phyloP scores from a whole-genome alignment of 2,888 invertebrate genomes.

The Caenorhabditis imperialis region DNA sequence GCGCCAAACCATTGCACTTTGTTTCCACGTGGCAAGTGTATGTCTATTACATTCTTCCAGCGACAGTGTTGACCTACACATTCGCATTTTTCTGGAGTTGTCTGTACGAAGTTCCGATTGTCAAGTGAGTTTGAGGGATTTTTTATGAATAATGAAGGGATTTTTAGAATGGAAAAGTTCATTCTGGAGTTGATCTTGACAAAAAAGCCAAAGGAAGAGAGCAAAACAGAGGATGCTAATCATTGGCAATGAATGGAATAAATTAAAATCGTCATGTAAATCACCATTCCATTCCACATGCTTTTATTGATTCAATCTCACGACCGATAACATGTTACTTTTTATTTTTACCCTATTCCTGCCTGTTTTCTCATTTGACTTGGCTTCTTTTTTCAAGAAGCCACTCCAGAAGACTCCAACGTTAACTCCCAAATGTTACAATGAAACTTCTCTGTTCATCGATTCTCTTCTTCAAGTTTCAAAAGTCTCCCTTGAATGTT shows the following conservation, averaged over 20 bases:
- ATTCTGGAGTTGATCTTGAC: too few relatives aligned
- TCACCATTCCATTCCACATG: too few relatives aligned
- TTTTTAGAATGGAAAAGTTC: too few relatives aligned
- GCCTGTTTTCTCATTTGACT: too few relatives aligned
- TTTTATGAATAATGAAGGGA: too few relatives aligned
- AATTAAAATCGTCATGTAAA: too few relatives aligned
- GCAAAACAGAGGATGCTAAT: too few relatives aligned
- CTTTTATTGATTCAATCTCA: too few relatives aligned
- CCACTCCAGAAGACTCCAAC: slow-evolving; percentile 11
- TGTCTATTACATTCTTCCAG: slow-evolving; percentile 10
- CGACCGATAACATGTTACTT: too few relatives aligned
- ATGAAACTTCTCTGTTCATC: slow-evolving; percentile 29
- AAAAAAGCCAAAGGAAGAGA: too few relatives aligned
- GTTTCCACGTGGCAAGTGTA: slow-evolving; percentile 44
- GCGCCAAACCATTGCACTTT: slow-evolving; percentile 38
- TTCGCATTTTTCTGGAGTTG: slow-evolving; percentile 53
- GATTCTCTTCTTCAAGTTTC: slow-evolving; percentile 27
- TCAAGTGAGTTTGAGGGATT: slow-evolving; percentile 28
- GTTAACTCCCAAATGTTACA: slow-evolving; percentile 14
- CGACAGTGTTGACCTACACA: slow-evolving; percentile 29
- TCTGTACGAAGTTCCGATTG: slow-evolving; percentile 42
- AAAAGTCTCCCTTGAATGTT: slow-evolving; percentile 17
- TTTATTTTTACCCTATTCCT: slow-evolving; percentile 1
- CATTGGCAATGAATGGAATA: too few relatives aligned
- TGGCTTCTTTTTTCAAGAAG: slow-evolving; percentile 10